Evolutionary conservation across 2,113 vertebrate genomes (phyloP).

Genomic region (Bufo bufo): DNA sequence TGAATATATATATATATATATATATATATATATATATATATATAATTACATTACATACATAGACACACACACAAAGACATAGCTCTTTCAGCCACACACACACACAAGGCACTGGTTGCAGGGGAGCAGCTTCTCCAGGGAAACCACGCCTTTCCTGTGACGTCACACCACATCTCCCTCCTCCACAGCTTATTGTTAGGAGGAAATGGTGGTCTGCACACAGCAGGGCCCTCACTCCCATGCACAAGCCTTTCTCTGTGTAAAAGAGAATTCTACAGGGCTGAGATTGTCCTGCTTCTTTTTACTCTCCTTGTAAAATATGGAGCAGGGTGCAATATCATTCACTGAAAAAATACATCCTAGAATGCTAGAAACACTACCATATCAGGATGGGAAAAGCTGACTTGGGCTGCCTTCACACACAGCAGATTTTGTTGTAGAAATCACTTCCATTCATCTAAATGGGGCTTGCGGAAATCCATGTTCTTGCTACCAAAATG

Average conservation of each 20-base stretch:
- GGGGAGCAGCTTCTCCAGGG: not conserved
- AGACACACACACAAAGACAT: not conserved
- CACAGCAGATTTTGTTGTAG: no score
- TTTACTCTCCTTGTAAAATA: not conserved
- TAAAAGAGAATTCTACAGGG: not conserved
- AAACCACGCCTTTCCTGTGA: conserved; percentile 14
- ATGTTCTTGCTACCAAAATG: no score
- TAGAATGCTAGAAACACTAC: not conserved
- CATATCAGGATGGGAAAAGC: not conserved
- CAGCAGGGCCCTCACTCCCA: not conserved
- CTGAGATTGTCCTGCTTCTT: not conserved
- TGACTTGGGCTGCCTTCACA: no score
- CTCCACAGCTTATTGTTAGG: not conserved
- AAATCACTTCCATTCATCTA: no score
- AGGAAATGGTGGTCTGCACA: not conserved
- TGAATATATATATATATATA: no score
- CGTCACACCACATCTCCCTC: not conserved
- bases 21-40: no score
- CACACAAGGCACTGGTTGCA: not conserved
- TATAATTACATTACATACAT: not conserved
- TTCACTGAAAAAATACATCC: not conserved
- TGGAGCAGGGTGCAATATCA: not conserved
- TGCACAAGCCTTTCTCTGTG: not conserved
- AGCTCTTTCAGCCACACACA: not conserved
- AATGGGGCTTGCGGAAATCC: no score